Conservation (phyloP, 1,140 invertebrate genomes). For the Tachypleus tridentatus region DNA sequence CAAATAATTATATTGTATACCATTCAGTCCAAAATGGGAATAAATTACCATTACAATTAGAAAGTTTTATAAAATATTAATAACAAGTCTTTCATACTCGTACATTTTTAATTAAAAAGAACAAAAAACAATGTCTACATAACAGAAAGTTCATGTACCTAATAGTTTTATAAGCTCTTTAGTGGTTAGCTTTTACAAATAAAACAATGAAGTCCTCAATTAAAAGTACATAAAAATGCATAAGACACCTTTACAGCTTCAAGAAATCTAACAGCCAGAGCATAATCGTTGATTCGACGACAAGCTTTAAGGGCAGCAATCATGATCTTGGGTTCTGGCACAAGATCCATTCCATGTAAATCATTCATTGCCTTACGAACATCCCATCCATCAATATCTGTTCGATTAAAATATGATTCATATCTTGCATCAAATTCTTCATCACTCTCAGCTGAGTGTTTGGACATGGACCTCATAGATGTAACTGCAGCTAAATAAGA, state of each 20-base stretch:
- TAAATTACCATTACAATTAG: too few species aligned
- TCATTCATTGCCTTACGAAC: conserved; percentile 62
- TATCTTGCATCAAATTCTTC: conserved; percentile 63
- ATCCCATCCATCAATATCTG: conserved; percentile 94
- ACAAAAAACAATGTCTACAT: too few species aligned
- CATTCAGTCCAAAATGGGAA: too few species aligned
- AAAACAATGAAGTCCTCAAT: too few species aligned
- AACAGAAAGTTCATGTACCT: too few species aligned
- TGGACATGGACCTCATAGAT: background rate
- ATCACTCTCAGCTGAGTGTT: conserved; percentile 36
- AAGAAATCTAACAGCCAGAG: conserved; percentile 79
- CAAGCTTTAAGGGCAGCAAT: conserved; percentile 84
- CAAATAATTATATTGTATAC: too few species aligned
- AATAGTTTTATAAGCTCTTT: too few species aligned
- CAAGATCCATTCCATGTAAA: conserved; percentile 69
- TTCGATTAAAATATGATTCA: conserved; percentile 71
- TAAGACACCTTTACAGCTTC: conserved; percentile 61
- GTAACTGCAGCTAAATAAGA: too few species aligned
- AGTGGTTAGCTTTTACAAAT: too few species aligned
- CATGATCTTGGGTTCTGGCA: conserved; percentile 90
- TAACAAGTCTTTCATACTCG: too few species aligned
- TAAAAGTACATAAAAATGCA: background rate
- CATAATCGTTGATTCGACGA: conserved; percentile 84
- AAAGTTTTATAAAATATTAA: too few species aligned
- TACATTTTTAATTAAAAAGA: too few species aligned